A percentile compares a stretch with the other conserved stretches of the same genome.
phyloP scores from a whole-genome alignment of 2,797 vertebrate species.

The Triplophysa bombifrons region DNA sequence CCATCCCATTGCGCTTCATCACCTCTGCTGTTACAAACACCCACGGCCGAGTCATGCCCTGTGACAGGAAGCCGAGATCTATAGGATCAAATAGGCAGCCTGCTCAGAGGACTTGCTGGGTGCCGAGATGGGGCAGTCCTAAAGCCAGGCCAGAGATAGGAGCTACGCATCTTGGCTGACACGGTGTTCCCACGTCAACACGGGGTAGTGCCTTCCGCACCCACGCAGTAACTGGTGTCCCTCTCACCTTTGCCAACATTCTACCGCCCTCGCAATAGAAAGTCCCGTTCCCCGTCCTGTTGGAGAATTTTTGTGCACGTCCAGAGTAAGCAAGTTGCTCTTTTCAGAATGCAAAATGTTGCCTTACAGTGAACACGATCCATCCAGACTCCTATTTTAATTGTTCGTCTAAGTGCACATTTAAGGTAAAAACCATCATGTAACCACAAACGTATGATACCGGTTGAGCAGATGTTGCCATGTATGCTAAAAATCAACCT shows the following conservation, averaged over 20 bases:
- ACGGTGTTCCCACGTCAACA: slow-evolving; percentile 49
- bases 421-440: too few species aligned
- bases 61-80: slow-evolving; percentile 34
- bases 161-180: slow-evolving; percentile 45
- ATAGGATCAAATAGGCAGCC: background rate
- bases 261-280: slow-evolving; percentile 36
- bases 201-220: slow-evolving; percentile 42
- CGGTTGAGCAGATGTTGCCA: background rate
- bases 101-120: slow-evolving; percentile 29
- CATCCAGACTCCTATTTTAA: too few species aligned
- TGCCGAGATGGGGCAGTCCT: slow-evolving; percentile 44
- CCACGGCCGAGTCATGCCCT: slow-evolving; percentile 31
- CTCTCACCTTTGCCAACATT: slow-evolving; percentile 40
- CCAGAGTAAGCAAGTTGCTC: background rate
- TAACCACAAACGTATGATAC: too few species aligned
- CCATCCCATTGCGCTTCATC: slow-evolving; percentile 33
- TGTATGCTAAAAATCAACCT: background rate
- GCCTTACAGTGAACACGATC: too few species aligned
- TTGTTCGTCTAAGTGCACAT: too few species aligned
- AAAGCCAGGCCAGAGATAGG: slow-evolving; percentile 39
- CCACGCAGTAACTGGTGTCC: slow-evolving; percentile 50
- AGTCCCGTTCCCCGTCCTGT: background rate
- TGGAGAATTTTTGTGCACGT: background rate
- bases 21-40: slow-evolving; percentile 24
- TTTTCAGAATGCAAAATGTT: too few species aligned